Evolutionary conservation across 2,888 invertebrate species (phyloP).

Genomic region (Periphyllus acericola): DNA sequence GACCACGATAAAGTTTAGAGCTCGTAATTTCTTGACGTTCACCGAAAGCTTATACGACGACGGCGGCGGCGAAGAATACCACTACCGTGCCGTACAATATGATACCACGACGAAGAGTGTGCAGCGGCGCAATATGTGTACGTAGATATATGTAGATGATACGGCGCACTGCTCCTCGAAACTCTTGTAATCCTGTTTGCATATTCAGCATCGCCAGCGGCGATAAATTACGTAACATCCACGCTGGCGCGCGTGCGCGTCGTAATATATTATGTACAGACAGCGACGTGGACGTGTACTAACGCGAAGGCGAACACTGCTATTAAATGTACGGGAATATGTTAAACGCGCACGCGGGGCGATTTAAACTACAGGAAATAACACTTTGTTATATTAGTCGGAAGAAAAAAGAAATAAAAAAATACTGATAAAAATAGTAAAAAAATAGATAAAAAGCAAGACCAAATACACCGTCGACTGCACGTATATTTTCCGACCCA

Average conservation of each 20-base stretch:
- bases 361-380: conserved; percentile 4
- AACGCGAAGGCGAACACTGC: background rate
- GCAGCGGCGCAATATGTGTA: background rate
- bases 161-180: background rate
- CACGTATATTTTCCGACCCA: too few relatives aligned
- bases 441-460: too few relatives aligned
- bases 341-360: too few relatives aligned
- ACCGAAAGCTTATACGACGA: background rate
- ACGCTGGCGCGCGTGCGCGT: background rate
- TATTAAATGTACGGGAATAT: too few relatives aligned
- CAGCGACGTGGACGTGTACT: background rate
- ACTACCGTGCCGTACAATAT: too few relatives aligned
- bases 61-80: background rate
- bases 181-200: conserved; percentile 53
- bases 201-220: conserved; percentile 26
- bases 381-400: conserved; percentile 2
- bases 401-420: background rate
- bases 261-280: too few relatives aligned
- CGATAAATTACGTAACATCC: conserved; percentile 31
- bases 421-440: background rate
- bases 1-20: conserved; percentile 1
- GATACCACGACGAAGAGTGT: background rate
- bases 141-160: background rate
- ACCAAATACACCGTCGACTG: too few relatives aligned
- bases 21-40: conserved; percentile 28